Percentiles rank a stretch among this genome's conserved stretches.
Evolutionary conservation across 2,113 vertebrate genomes (phyloP).

Genomic region (Silurus meridionalis): DNA sequence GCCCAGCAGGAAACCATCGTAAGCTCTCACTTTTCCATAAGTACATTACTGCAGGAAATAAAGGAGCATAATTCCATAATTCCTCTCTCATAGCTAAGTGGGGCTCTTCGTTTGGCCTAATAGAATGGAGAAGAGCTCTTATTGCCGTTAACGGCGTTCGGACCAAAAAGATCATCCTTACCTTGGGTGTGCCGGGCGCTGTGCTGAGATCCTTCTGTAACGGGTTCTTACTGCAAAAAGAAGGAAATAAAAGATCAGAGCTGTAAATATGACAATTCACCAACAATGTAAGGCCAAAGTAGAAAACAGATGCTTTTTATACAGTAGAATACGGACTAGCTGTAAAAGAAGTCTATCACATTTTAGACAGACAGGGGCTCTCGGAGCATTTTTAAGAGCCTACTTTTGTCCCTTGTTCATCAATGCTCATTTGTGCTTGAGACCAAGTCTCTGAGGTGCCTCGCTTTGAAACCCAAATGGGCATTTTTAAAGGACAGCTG

Average conservation of each 20-base stretch:
- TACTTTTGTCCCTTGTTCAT: conserved; percentile 3
- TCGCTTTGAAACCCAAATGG: conserved; percentile 29
- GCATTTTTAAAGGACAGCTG: conserved; percentile 46
- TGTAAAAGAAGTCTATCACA: background rate
- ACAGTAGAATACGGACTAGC: background rate
- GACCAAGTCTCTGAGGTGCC: conserved; percentile 24
- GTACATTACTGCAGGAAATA: conserved; percentile 53
- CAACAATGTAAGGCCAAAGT: background rate
- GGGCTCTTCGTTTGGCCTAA: conserved; percentile 19
- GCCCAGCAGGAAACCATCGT: conserved; percentile 45
- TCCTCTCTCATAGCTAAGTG: conserved; percentile 40
- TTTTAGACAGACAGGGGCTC: background rate
- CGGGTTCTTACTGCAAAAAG: conserved; percentile 83
- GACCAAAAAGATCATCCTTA: conserved; percentile 69
- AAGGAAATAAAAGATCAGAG: background rate
- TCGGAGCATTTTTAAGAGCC: background rate
- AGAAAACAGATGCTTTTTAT: background rate
- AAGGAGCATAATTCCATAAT: conserved; percentile 41
- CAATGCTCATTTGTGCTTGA: conserved; percentile 34
- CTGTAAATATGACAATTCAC: background rate
- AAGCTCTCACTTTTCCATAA: conserved; percentile 47
- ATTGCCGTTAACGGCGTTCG: conserved; percentile 42
- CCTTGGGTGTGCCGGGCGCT: conserved; percentile 94
- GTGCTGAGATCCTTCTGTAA: conserved; percentile 86
- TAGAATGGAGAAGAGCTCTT: conserved; percentile 42